Conservation (phyloP, 1,140 invertebrate genomes). For the Neodiprion lecontei region DNA sequence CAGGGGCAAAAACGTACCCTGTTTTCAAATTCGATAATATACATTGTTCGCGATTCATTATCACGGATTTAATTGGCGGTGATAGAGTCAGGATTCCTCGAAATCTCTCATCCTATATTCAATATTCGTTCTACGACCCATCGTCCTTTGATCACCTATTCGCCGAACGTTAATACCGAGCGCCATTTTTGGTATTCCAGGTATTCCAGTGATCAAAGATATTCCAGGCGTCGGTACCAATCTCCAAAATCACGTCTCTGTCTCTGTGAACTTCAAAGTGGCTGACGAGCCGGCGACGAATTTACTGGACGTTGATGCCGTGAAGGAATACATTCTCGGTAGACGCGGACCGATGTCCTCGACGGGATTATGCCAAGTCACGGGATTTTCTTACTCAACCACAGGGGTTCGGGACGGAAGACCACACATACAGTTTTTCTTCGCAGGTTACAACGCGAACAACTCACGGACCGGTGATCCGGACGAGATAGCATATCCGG, state of each 20-base stretch:
- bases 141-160: no score
- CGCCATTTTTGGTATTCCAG: background rate
- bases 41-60: no score
- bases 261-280: background rate
- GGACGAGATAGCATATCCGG: background rate
- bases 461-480: background rate
- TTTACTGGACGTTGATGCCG: conserved; percentile 2
- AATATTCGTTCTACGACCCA: no score
- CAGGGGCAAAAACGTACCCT: no score
- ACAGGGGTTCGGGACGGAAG: background rate
- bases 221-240: conserved; percentile 12
- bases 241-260: conserved; percentile 14
- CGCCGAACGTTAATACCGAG: background rate
- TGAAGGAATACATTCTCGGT: conserved; percentile 2
- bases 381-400: background rate
- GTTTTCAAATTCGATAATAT: no score
- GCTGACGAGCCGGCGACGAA: background rate
- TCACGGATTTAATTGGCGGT: no score
- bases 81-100: no score
- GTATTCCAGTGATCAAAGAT: conserved; percentile 9
- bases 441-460: background rate
- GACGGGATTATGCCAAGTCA: conserved; percentile 23
- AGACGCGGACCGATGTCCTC: conserved; percentile 15
- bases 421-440: background rate
- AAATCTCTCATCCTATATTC: no score